Evolutionary conservation across 2,113 vertebrate genomes (phyloP), one percentile per base, ranked within the genome.

Genomic region (Calidris pygmaea): DNA sequence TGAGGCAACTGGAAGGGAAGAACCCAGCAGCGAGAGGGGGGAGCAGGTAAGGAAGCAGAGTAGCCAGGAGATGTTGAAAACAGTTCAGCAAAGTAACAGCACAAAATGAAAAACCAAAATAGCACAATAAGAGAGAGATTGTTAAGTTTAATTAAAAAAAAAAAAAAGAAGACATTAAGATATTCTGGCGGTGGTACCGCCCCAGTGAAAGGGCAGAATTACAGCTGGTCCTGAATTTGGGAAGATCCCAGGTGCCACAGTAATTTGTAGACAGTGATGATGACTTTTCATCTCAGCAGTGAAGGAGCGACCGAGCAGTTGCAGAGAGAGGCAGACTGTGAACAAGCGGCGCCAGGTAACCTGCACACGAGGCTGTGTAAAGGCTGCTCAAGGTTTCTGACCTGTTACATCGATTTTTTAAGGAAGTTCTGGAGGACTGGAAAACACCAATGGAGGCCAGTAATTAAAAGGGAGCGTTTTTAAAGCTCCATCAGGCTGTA

Each of bases 311-410:
- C 34, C 1, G 6, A 45, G 62, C 29, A 37, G 22, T 7, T 39
- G 30, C 10, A 22, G 67, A 3, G 67, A 3, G 58, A 39, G 58
- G n/a, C 22, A 12, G 23, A 4, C 26, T 12, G 30, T 27, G 62
- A 56, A n/a, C 11, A 50, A 43, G 63, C n/a, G 45, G 48, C 30
- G 15, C 10, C 48, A 34, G 15, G 65, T 11, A 48, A 73, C 48
- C 58, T 37, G 32, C 23, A 15, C 66, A 12, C 0, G 0, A 47
- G 50, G 45, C 37, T 30, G 2, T 8, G 29, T 4, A 26, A 67
- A 58, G 29, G 53, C 55, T 59, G 26, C 55, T 67, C 18, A 12
- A 41, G 62, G 37, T 45, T 50, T 65, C 87, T 47, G 37, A 24
- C 26, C 19, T 3, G 7, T 47, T 56, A 24, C 26, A 1, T 4